phyloP scores from a whole-genome alignment of 2,797 vertebrate species.

The Mormyrus proboscirostris region DNA sequence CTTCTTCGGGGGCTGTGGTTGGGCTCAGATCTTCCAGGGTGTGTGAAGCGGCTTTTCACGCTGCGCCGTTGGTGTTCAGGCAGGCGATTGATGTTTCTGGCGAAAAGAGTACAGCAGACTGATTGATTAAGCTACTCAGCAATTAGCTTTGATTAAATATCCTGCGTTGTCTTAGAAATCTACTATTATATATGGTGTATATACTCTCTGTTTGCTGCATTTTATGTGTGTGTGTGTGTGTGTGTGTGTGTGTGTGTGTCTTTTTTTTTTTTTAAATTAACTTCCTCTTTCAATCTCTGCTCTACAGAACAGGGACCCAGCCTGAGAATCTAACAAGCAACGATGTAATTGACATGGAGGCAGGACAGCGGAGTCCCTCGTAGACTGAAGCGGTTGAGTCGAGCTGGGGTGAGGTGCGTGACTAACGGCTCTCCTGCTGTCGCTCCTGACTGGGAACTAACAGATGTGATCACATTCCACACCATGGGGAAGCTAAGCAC shows the following conservation, averaged over 20 bases:
- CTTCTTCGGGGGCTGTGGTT: background rate
- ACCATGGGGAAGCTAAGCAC: background rate
- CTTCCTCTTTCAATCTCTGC: constrained; percentile 10
- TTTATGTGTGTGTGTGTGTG: background rate
- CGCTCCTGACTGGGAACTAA: constrained; percentile 18
- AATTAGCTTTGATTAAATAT: background rate
- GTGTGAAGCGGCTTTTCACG: background rate
- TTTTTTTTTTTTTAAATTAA: background rate
- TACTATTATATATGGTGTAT: background rate
- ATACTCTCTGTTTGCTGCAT: background rate
- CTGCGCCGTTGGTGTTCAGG: background rate
- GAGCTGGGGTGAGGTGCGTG: background rate
- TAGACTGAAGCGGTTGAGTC: constrained; percentile 17
- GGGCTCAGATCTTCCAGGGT: background rate
- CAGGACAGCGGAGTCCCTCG: constrained; percentile 26
- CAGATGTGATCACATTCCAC: background rate
- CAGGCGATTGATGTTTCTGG: background rate
- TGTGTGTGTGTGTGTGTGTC: background rate
- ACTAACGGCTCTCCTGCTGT: background rate
- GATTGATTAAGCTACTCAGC: background rate
- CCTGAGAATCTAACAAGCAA: constrained; percentile 15
- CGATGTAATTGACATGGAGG: constrained; percentile 37
- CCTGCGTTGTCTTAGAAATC: background rate
- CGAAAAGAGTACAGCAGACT: background rate
- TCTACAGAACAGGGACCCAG: constrained; percentile 20